Conservation (phyloP, 2,113 vertebrate species). For the Labrus mixtus region DNA sequence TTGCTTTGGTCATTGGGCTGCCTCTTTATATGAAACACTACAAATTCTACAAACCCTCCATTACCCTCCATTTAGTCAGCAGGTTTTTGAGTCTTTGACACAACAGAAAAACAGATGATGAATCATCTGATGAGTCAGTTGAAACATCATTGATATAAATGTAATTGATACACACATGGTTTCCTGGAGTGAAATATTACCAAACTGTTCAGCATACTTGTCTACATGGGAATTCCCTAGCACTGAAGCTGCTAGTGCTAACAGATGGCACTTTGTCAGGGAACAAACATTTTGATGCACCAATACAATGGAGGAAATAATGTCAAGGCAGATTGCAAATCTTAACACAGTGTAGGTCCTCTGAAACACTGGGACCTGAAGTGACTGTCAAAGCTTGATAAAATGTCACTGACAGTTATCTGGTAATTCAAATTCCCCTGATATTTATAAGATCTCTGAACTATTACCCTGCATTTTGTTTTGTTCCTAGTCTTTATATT, state of each 20-base stretch:
- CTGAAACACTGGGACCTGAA: not conserved
- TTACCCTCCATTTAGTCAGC: not conserved
- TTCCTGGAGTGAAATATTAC: not conserved
- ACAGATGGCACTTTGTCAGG: slow-evolving; percentile 38
- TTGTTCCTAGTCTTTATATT: not conserved
- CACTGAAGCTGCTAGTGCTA: not conserved
- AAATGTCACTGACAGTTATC: not conserved
- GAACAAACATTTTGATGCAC: slow-evolving; percentile 8
- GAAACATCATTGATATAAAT: not conserved
- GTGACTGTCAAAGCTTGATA: not conserved
- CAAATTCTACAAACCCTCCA: not conserved
- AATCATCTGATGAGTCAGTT: not conserved
- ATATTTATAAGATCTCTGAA: too few species aligned
- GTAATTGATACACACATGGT: not conserved
- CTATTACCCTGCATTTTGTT: too few species aligned
- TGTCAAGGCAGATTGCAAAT: not conserved
- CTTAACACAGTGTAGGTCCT: not conserved
- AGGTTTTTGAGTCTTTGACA: not conserved
- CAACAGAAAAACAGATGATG: not conserved
- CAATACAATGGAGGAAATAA: not conserved
- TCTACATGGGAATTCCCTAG: slow-evolving; percentile 1
- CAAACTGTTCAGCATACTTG: not conserved
- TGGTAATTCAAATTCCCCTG: not conserved
- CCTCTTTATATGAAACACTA: too few species aligned
- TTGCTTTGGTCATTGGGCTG: too few species aligned